These are phyloP conservation scores for Aotus griseimembra DNA, from an alignment of 2,797 vertebrate genomes.

Conservation along the genomic window DNA sequence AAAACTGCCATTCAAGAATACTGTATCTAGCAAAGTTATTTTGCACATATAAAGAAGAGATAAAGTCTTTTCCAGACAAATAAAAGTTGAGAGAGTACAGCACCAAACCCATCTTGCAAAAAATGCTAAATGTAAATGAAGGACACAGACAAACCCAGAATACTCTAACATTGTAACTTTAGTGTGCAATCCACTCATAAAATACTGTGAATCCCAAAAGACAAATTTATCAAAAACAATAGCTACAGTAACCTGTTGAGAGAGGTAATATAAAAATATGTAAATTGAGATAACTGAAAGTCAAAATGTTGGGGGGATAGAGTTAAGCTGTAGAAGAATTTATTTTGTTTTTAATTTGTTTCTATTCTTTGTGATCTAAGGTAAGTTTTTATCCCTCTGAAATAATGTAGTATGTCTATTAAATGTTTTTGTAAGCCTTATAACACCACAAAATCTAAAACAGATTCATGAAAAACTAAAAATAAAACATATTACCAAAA, in stretches of 20 bases:
- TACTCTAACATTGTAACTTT: background rate
- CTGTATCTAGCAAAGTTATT: background rate
- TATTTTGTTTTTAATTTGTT: background rate
- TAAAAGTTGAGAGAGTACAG: background rate
- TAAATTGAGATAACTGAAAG: background rate
- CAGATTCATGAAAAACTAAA: background rate
- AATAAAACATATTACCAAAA: background rate
- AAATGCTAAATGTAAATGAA: background rate
- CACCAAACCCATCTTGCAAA: background rate
- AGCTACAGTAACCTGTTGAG: background rate
- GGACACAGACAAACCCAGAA: background rate
- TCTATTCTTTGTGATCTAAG: background rate
- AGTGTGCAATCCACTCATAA: background rate
- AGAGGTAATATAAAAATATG: background rate
- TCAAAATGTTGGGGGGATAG: background rate
- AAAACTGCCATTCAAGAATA: background rate
- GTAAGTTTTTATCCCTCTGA: background rate
- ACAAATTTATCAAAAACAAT: background rate
- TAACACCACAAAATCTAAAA: background rate
- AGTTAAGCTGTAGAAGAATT: background rate
- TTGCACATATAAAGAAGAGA: background rate
- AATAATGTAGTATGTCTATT: background rate
- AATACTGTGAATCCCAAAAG: background rate
- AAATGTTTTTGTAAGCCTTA: background rate
- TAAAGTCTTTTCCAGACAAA: background rate